These are phyloP conservation scores for Illadopsis cleaveri DNA, from an alignment of 2,113 vertebrate species.

Conservation along the genomic window DNA sequence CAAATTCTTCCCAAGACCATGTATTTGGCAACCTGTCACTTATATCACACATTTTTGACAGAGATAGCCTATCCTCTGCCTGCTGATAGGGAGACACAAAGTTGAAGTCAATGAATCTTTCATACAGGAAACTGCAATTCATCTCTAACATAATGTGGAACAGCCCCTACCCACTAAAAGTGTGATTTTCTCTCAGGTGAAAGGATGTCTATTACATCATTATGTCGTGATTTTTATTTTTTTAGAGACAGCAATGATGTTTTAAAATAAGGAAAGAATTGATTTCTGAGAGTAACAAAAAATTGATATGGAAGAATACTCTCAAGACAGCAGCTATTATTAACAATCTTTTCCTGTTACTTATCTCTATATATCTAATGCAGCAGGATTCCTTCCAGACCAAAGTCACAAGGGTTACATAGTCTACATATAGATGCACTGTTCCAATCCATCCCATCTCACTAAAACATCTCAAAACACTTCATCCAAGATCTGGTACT, in stretches of 20 bases:
- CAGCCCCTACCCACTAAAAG: neutral
- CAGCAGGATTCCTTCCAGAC: neutral
- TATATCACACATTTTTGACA: slow-evolving; percentile 31
- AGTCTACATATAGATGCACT: neutral
- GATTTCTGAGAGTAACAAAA: neutral
- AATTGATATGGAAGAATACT: neutral
- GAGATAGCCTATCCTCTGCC: slow-evolving; percentile 40
- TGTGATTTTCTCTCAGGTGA: neutral
- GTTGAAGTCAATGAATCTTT: slow-evolving; percentile 43
- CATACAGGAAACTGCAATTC: neutral
- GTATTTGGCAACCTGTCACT: slow-evolving; percentile 50
- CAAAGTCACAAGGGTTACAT: neutral
- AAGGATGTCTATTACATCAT: slow-evolving; percentile 21
- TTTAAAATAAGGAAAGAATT: slow-evolving; percentile 28
- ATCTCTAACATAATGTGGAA: slow-evolving; percentile 24
- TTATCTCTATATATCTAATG: neutral
- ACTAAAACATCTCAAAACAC: neutral
- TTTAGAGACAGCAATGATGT: neutral
- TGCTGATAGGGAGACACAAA: slow-evolving; percentile 33
- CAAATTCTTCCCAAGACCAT: neutral
- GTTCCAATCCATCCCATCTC: neutral
- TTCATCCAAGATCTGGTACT: neutral
- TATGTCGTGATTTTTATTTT: neutral
- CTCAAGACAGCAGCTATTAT: neutral
- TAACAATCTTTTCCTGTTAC: neutral